Percentiles rank a stretch among this genome's conserved stretches.
These are phyloP conservation scores for Drosophila meridionalis DNA, from an alignment of 2,888 invertebrate species.

Conservation along the genomic window DNA sequence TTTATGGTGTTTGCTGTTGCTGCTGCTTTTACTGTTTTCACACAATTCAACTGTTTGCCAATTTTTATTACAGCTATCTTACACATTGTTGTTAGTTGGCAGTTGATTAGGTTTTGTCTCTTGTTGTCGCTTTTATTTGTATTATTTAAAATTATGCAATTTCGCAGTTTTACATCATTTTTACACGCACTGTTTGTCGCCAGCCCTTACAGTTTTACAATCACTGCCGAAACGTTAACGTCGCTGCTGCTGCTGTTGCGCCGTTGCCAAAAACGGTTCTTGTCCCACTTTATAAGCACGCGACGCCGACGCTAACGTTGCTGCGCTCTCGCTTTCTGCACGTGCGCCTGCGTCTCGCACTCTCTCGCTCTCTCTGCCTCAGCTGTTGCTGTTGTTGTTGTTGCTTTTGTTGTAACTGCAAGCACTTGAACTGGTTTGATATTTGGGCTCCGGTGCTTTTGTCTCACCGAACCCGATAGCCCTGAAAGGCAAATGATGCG, in stretches of 20 bases:
- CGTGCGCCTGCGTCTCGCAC: slow-evolving; percentile 58
- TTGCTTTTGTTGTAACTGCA: slow-evolving; percentile 44
- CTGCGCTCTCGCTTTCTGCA: slow-evolving; percentile 60
- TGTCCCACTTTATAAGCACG: slow-evolving; percentile 59
- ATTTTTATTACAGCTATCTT: slow-evolving; percentile 58
- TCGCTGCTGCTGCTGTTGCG: slow-evolving; percentile 25
- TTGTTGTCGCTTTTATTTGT: slow-evolving; percentile 7
- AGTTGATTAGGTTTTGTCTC: slow-evolving; percentile 19
- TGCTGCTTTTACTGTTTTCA: slow-evolving; percentile 64
- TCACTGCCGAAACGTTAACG: slow-evolving; percentile 13
- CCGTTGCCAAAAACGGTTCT: slow-evolving; percentile 50
- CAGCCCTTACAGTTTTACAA: slow-evolving; percentile 40
- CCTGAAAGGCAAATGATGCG: slow-evolving; percentile 59
- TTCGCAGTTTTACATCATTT: slow-evolving; percentile 40
- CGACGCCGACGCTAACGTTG: slow-evolving; percentile 24
- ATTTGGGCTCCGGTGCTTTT: slow-evolving; percentile 33
- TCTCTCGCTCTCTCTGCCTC: slow-evolving; percentile 11
- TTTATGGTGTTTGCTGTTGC: slow-evolving; percentile 36
- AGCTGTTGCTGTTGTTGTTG: slow-evolving; percentile 17
- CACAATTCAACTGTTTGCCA: slow-evolving; percentile 63
- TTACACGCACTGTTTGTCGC: slow-evolving; percentile 35
- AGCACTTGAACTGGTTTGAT: slow-evolving; percentile 67
- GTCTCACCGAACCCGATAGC: slow-evolving; percentile 59
- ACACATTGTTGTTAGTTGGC: slow-evolving; percentile 59
- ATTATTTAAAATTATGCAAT: slow-evolving; percentile 55